A percentile compares a stretch with the other conserved stretches of the same genome.
These are phyloP conservation scores for Andrena hattorfiana DNA, from an alignment of 2,888 invertebrate species.

Conservation along the genomic window DNA sequence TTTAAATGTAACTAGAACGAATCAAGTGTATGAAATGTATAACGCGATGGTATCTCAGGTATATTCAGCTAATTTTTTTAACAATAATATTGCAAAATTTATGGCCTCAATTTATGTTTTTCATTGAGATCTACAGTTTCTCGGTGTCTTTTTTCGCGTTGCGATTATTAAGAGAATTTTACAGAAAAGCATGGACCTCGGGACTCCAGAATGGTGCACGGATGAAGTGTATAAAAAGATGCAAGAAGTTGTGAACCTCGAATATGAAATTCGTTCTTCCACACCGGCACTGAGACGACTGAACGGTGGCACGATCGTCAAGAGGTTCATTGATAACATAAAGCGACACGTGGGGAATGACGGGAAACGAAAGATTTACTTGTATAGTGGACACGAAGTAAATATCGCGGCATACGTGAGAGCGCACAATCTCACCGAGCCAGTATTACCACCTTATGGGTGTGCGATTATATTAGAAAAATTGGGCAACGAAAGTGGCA, in stretches of 20 bases:
- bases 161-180: conserved; percentile 9
- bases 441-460: conserved; percentile 63
- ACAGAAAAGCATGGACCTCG: conserved; percentile 63
- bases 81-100: neutral
- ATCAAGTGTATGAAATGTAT: conserved; percentile 52
- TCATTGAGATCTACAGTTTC: neutral
- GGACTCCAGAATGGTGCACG: conserved; percentile 71
- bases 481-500: conserved; percentile 45
- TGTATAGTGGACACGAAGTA: conserved; percentile 74
- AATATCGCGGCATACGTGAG: conserved; percentile 65
- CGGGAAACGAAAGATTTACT: conserved; percentile 69
- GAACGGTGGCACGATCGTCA: conserved; percentile 65
- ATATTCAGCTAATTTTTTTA: neutral
- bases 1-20: neutral
- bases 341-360: neutral
- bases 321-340: conserved; percentile 67
- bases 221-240: conserved; percentile 57
- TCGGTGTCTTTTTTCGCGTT: neutral
- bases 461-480: conserved; percentile 72
- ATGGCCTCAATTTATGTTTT: neutral
- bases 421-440: conserved; percentile 61
- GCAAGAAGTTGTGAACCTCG: conserved; percentile 21
- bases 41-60: conserved; percentile 69
- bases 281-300: conserved; percentile 63
- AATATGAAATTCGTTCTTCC: conserved; percentile 58